Evolutionary conservation across 2,888 invertebrate genomes (phyloP).

Genomic region (Megaustenia siamemsis): DNA sequence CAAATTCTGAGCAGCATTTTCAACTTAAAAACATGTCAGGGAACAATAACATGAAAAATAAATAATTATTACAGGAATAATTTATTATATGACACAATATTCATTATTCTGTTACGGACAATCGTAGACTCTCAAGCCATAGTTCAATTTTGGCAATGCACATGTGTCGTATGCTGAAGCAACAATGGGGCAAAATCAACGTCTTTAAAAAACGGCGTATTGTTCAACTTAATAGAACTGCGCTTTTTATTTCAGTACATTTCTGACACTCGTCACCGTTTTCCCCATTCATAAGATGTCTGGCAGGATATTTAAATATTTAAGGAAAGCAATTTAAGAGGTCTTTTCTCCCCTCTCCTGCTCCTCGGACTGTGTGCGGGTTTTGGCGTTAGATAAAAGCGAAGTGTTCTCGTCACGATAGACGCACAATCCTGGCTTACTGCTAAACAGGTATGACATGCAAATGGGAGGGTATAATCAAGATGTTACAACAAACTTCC

Average conservation of each 20-base stretch:
- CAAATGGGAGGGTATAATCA: too few species aligned
- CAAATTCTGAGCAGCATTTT: slow-evolving; percentile 3
- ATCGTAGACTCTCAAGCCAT: not conserved
- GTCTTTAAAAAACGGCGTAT: not conserved
- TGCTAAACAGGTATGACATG: too few species aligned
- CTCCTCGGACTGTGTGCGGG: too few species aligned
- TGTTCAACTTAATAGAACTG: slow-evolving; percentile 13
- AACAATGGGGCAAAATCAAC: slow-evolving; percentile 18
- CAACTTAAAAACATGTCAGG: slow-evolving; percentile 4
- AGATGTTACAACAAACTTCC: too few species aligned
- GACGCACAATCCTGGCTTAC: too few species aligned
- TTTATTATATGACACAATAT: slow-evolving; percentile 22
- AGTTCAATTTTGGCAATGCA: not conserved
- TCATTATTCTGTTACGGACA: not conserved
- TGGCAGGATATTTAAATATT: not conserved
- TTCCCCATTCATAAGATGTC: not conserved
- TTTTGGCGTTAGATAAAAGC: too few species aligned
- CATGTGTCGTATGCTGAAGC: not conserved
- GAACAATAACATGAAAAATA: not conserved
- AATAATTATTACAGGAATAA: not conserved
- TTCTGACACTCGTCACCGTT: slow-evolving; percentile 3
- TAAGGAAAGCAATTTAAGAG: too few species aligned
- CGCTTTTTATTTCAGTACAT: slow-evolving; percentile 30
- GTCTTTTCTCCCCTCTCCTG: too few species aligned
- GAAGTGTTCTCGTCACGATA: too few species aligned